Evolutionary conservation across 1,140 invertebrate genomes (phyloP), one percentile per base, ranked within the genome.

Genomic region (Lerema accius): DNA sequence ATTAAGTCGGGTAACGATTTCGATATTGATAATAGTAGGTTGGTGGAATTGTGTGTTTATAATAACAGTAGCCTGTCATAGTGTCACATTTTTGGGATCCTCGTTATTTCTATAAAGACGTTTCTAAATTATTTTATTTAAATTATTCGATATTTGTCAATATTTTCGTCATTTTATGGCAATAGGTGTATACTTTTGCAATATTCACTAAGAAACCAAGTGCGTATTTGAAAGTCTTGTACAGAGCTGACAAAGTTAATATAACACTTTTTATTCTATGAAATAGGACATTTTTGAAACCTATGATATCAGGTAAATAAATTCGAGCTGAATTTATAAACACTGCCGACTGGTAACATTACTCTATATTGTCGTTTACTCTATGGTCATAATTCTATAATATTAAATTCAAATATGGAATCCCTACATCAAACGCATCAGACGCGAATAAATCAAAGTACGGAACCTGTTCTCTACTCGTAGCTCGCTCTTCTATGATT

Each of bases 1-100:
- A 40, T 80, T 82, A 61, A 63, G 68, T 69, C 69, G n/a, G 11
- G 28, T 55, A 69, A 45, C 46, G 9, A 35, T 15, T 67, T 55
- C 17, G 37, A 50, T 16, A 50, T 6, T 45, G 56, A 26, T 51
- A 37, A 43, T 6, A 35, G 3, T 63, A 51, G 58, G 19, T 61
- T 72, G 63, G 68, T 71, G 14, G 64, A 50, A 65, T 60, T 75
- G 67, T 75, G 65, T 80, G 78, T 82, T 73, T 73, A 80, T 79
- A 85, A 85, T 85, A 84, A 84, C 80, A 82, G 80, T 80, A 76
- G 84, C 80, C 71, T 80, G 80, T 83, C 80, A 84, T 76, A 83
- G 78, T 80, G 75, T 80, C 74, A 82, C 76, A 78, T 71, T 72
- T 84, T 80, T 73, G 70, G 63, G 73, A 23, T 69, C 73, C 37